Evolutionary conservation across 2,113 vertebrate species (phyloP).

Genomic region (Dinomys branickii): DNA sequence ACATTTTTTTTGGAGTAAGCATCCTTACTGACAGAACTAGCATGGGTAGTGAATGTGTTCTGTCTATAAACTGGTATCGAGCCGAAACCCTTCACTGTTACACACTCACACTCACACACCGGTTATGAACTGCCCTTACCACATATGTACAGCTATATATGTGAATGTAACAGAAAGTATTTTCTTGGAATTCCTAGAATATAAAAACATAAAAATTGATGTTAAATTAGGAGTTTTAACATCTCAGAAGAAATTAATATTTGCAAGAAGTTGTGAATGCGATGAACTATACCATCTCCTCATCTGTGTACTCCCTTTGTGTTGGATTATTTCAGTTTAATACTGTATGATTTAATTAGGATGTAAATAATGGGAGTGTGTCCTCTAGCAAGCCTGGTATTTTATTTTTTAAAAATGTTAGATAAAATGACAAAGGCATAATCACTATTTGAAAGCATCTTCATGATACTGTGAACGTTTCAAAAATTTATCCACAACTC

Average conservation of each 20-base stretch:
- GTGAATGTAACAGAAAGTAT: neutral
- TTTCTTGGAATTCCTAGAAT: neutral
- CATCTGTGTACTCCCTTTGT: neutral
- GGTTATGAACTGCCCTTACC: neutral
- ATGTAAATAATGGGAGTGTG: neutral
- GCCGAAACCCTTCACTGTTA: neutral
- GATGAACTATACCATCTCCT: neutral
- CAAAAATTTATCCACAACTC: neutral
- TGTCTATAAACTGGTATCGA: neutral
- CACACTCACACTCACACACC: neutral
- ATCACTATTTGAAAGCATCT: neutral
- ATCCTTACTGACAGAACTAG: neutral
- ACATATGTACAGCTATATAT: neutral
- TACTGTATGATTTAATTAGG: neutral
- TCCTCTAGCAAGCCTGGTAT: neutral
- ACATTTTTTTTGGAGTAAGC: neutral
- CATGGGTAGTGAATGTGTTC: neutral
- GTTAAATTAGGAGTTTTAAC: neutral
- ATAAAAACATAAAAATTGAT: neutral
- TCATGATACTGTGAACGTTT: neutral
- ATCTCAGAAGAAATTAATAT: neutral
- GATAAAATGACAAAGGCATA: neutral
- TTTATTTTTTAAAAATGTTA: neutral
- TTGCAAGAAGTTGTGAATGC: constrained; percentile 42
- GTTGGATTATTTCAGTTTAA: neutral